A percentile compares a stretch with the other conserved stretches of the same genome.
Evolutionary conservation across 1,140 invertebrate species (phyloP).

Genomic region (Papilio polyxenes): DNA sequence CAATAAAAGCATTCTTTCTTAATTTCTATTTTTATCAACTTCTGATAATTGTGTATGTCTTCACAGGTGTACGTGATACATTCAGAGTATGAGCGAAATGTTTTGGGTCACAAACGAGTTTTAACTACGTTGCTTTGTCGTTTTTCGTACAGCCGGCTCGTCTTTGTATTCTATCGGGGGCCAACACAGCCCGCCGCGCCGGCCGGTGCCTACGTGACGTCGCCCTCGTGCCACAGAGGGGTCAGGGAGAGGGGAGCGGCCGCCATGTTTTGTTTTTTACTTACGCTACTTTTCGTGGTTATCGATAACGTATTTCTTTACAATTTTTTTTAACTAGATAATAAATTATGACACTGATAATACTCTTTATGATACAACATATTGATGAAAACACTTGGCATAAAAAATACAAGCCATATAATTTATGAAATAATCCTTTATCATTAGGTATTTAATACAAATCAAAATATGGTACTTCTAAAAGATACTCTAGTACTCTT

Average conservation of each 20-base stretch:
- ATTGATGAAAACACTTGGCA: background rate
- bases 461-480: background rate
- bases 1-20: background rate
- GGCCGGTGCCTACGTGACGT: conserved; percentile 74
- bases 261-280: conserved; percentile 69
- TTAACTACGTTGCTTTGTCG: conserved; percentile 1
- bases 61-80: conserved; percentile 16
- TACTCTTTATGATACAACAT: background rate
- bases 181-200: conserved; percentile 34
- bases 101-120: conserved; percentile 26
- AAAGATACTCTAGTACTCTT: background rate
- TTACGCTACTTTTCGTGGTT: conserved; percentile 50
- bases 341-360: background rate
- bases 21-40: background rate
- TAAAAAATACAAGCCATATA: background rate
- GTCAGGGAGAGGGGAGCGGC: conserved; percentile 52
- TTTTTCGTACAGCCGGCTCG: background rate
- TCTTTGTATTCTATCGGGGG: conserved; percentile 14
- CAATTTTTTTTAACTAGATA: conserved; percentile 29
- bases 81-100: background rate
- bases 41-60: background rate
- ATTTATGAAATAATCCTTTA: background rate
- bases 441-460: background rate
- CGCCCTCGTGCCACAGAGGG: conserved; percentile 62
- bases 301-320: conserved; percentile 50